Evolutionary conservation across 2,113 vertebrate species (phyloP).

Genomic region (Turnix velox): DNA sequence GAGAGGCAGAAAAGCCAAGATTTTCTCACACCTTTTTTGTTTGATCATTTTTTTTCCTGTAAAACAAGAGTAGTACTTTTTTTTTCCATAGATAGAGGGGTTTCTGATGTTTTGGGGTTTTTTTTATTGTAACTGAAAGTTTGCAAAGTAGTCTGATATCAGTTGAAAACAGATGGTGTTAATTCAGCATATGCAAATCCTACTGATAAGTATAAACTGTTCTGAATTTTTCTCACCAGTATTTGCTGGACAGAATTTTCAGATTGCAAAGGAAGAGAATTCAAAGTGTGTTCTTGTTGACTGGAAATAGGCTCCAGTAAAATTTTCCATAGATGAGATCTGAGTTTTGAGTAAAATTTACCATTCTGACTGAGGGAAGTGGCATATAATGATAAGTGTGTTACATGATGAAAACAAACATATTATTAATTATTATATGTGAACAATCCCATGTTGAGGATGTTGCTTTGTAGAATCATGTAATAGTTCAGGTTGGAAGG

Average conservation of each 20-base stretch:
- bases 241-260: background rate
- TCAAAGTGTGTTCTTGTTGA: background rate
- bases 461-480: background rate
- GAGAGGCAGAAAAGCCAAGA: background rate
- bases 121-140: background rate
- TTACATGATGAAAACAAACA: background rate
- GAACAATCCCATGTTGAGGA: background rate
- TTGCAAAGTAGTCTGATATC: background rate
- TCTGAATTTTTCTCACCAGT: constrained; percentile 16
- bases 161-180: constrained; percentile 32
- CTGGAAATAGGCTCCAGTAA: background rate
- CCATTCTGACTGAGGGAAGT: background rate
- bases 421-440: background rate
- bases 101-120: fast-evolving
- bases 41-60: background rate
- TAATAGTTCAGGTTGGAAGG: no score
- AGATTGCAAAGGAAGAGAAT: background rate
- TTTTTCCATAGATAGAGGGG: background rate
- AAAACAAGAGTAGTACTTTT: background rate
- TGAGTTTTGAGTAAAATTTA: background rate
- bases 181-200: constrained; percentile 46
- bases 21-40: background rate
- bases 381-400: background rate
- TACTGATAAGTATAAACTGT: constrained; percentile 49
- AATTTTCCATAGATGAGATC: background rate